Percentiles rank a stretch among this genome's conserved stretches.
Evolutionary conservation across 2,888 invertebrate species (phyloP).

Genomic region (Pseudolycoriella hygida): DNA sequence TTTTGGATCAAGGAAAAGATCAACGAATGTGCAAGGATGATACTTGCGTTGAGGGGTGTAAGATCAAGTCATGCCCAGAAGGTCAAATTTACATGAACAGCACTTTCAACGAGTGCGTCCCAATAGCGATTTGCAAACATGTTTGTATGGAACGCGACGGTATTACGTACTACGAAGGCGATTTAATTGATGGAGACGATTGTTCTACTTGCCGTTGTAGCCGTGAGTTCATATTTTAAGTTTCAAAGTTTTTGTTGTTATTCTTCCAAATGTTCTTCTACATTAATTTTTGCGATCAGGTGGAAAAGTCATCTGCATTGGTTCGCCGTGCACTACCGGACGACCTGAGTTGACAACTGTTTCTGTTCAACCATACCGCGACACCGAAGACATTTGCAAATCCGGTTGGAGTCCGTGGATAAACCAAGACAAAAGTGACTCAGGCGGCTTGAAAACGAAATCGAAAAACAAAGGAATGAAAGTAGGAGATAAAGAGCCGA

Average conservation of each 20-base stretch:
- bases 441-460: conserved; percentile 15
- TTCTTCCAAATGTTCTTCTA: too few species aligned
- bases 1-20: conserved; percentile 41
- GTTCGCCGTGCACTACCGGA: conserved; percentile 42
- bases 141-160: conserved; percentile 53
- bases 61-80: conserved; percentile 51
- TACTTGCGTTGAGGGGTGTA: conserved; percentile 69
- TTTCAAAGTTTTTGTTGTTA: too few species aligned
- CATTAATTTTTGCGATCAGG: conserved; percentile 28
- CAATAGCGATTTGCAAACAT: conserved; percentile 49
- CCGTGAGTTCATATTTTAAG: too few species aligned
- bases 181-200: conserved; percentile 51
- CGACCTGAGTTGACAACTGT: conserved; percentile 19
- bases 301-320: conserved; percentile 48
- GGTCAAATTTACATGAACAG: conserved; percentile 57
- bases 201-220: conserved; percentile 67
- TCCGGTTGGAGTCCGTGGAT: conserved; percentile 70
- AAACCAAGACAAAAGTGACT: conserved; percentile 30
- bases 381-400: conserved; percentile 22
- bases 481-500: conserved; percentile 35
- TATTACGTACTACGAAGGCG: conserved; percentile 54
- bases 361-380: not conserved
- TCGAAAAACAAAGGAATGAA: conserved; percentile 18
- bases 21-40: conserved; percentile 52
- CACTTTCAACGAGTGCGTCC: conserved; percentile 52